Base-by-base conservation (phyloP, 2,797 vertebrate species). In the Hippoglossus hippoglossus region DNA sequence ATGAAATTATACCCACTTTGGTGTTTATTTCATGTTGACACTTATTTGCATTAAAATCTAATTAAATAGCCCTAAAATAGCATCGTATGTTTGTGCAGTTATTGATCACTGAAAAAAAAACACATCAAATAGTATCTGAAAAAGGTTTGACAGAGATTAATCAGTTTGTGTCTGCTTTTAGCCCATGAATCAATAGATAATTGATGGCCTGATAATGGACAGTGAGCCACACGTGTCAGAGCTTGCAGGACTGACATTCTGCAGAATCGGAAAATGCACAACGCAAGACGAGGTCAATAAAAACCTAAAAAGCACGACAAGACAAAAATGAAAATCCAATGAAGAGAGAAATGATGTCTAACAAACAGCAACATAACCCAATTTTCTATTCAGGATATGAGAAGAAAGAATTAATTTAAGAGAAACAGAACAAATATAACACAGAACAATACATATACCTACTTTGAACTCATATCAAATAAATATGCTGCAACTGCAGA, bases 1-100 rank as follows among this genome's bases (percentile, higher is more conserved):
- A 25, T 50, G 52, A 19, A 26, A 34, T 76, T 54, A 52, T 28
- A 64, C 41, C 52, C 63, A 58, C 36, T 28, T 63, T 67, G 63
- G 57, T n/a, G 31, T 61, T 11, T 57, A 47, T 74, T 54, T 67
- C 51, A 70, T 70, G 47, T 41, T 41, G 13, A 13, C 15, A 13
- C 25, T 61, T 7, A 69, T 62, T 58, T 50, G 47, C 28, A 51
- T 46, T 46, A 15, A 44, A 28, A 54, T 51, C 19, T 6, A 31
- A 28, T 63, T 26, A 56, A 64, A 64, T 28, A 34, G n/a, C 10
- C 36, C 3, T 46, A 7, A 71, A 63, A 60, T 21, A 60, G 16
- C 49, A 57, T 34, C 6, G 34, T 34, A 19, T 41, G 1, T 65
- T 59, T 12, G 9, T 34, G 10, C 34, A 44, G 16, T 52, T 52